Base-by-base conservation (phyloP, 1,140 invertebrate species). In the Drosophila trapezifrons region DNA sequence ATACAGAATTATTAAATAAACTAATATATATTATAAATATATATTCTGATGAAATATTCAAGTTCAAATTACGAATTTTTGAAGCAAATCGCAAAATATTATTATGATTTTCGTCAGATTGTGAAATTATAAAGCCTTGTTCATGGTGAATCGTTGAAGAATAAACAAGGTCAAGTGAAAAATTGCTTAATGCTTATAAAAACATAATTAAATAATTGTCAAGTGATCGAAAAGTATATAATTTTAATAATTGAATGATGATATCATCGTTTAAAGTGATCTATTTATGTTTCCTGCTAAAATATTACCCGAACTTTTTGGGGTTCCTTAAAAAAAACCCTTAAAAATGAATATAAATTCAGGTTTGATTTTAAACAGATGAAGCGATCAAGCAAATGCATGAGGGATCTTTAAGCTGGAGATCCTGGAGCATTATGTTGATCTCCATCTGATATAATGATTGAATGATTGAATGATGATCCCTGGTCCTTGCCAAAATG, bases 351-450 rank as follows among this genome's bases (percentile, higher is more conserved):
- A 10, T 17, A 40, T 17, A 15, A 46, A 22, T 5, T 13, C 20
- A 25, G 47, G 6, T 29, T 51, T 13, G 22, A 17, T 8, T 25
- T 9, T 29, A 4, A 18, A 12, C 40, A 46, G 22, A 54, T 62
- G 25, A 35, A 27, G 22, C 35, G 25, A 51, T 69, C 43, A 13
- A 15, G 9, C 27, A 20, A 60, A 20, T 52, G 46, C 60, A 69
- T 27, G 37, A 69, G 37, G 49, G 37, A 66, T 69, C 37, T 55
- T 55, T 6, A 18, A 17, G 3, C 12, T 17, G 20, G 43, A 37
- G 46, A 27, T 69, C 27, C 35, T 69, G 60, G 46, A 69, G 29
- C 60, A 27, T 29, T 64, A 40, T n/a, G 6, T 9, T 12, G 18
- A 25, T 40, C 6, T 18, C 27, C n/a, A 47, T 40, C 17, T 27